Conservation (phyloP, 2,113 vertebrate genomes). For the Dascyllus trimaculatus region DNA sequence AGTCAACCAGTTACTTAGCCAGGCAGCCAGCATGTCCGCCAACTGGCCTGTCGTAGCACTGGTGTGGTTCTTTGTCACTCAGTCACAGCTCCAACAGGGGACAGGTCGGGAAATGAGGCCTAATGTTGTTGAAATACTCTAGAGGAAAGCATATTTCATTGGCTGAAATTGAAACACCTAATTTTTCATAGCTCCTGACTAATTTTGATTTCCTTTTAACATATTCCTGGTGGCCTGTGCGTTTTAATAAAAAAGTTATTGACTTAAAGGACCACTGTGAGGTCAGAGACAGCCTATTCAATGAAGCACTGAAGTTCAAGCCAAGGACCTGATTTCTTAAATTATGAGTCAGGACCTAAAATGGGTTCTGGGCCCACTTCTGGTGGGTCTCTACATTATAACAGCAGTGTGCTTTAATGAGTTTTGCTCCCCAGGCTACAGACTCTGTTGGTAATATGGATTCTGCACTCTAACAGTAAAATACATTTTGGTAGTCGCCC, state of each 20-base stretch:
- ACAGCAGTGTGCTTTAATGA: conserved; percentile 55
- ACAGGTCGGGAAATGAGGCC: conserved; percentile 57
- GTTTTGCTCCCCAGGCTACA: conserved; percentile 38
- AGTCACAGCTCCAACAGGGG: conserved; percentile 36
- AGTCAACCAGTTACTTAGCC: conserved; percentile 33
- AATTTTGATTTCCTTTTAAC: conserved; percentile 65
- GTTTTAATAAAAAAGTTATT: conserved; percentile 64
- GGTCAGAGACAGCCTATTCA: conserved; percentile 52
- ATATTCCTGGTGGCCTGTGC: conserved; percentile 49
- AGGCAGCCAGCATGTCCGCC: conserved; percentile 29
- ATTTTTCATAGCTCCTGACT: conserved; percentile 63
- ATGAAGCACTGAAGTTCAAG: conserved; percentile 49
- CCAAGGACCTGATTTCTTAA: conserved; percentile 48
- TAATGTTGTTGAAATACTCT: conserved; percentile 64
- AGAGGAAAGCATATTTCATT: conserved; percentile 56
- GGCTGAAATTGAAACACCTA: conserved; percentile 57
- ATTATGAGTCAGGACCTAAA: conserved; percentile 54
- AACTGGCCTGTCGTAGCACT: conserved; percentile 26
- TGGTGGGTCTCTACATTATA: conserved; percentile 51
- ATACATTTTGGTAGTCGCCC: conserved; percentile 15
- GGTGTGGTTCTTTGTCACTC: conserved; percentile 51
- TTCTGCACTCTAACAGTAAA: conserved; percentile 13
- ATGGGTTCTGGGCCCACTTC: conserved; percentile 39
- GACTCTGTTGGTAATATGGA: conserved; percentile 19
- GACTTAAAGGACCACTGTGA: conserved; percentile 64